phyloP scores from a whole-genome alignment of 2,797 vertebrate species.

The Lutjanus campechanus region DNA sequence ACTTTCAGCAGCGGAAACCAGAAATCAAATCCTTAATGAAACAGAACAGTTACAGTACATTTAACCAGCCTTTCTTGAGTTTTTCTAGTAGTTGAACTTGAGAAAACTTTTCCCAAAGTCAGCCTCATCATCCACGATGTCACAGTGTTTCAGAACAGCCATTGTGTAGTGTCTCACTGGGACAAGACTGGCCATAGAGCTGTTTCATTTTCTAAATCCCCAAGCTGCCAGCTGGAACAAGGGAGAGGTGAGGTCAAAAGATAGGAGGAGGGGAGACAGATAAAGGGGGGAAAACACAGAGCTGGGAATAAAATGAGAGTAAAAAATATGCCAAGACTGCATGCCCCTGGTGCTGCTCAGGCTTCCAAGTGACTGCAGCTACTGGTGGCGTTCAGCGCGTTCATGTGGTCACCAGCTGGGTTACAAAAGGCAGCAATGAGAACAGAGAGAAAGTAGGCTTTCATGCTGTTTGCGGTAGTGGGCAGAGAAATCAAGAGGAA shows the following conservation, averaged over 20 bases:
- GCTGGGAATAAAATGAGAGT: constrained; percentile 4
- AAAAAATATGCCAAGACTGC: constrained; percentile 27
- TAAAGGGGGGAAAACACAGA: constrained; percentile 21
- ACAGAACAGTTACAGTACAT: constrained; percentile 4
- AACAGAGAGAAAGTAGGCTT: constrained; percentile 23
- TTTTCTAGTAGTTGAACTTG: constrained; percentile 21
- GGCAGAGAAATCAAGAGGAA: constrained; percentile 25
- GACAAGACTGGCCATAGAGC: constrained; percentile 20
- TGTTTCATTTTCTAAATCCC: constrained; percentile 52
- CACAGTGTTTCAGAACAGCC: constrained; percentile 31
- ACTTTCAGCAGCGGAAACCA: constrained; percentile 16
- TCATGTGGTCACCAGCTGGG: constrained; percentile 54
- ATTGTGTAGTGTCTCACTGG: constrained; percentile 45
- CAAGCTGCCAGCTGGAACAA: constrained; percentile 45
- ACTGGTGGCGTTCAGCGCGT: constrained; percentile 33
- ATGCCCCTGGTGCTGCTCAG: constrained; percentile 36
- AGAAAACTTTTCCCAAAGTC: constrained; percentile 38
- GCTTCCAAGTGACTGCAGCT: constrained; percentile 40
- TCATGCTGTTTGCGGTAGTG: constrained; percentile 11
- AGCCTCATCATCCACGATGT: constrained; percentile 27
- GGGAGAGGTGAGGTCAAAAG: constrained; percentile 44
- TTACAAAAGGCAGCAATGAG: constrained; percentile 29
- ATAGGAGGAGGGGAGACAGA: constrained; percentile 33
- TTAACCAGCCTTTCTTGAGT: background rate
- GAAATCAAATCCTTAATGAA: constrained; percentile 14